These are phyloP conservation scores for Hippoglossus stenolepis DNA, from an alignment of 2,113 vertebrate species.

Conservation along the genomic window DNA sequence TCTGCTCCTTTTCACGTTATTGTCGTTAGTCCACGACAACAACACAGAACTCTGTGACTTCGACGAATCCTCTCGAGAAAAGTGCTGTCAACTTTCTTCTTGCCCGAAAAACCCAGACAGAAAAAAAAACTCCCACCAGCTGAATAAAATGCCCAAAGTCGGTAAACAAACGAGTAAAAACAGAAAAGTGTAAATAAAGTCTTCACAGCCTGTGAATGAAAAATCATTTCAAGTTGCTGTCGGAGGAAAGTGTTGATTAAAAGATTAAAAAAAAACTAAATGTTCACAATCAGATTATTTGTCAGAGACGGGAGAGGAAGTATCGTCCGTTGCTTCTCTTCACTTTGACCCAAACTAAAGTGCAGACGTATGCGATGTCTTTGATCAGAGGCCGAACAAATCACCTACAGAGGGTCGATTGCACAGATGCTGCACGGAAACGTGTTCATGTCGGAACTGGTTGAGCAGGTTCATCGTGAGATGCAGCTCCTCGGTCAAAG, in stretches of 20 bases:
- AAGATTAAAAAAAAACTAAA: too few relatives aligned
- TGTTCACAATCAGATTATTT: too few relatives aligned
- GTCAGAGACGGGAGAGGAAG: too few relatives aligned
- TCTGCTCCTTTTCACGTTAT: too few relatives aligned
- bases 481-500: constrained; percentile 39
- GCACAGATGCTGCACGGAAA: not conserved
- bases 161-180: constrained; percentile 20
- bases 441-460: constrained; percentile 16
- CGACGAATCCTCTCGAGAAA: constrained; percentile 1
- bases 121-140: not conserved
- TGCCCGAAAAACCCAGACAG: constrained; percentile 15
- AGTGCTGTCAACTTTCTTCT: constrained; percentile 31
- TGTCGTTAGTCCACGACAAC: too few relatives aligned
- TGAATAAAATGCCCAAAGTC: constrained; percentile 31
- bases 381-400: not conserved
- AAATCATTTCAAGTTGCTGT: too few relatives aligned
- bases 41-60: too few relatives aligned
- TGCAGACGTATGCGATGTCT: constrained; percentile 18
- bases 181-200: constrained; percentile 5
- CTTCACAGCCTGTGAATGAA: too few relatives aligned
- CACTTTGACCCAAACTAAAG: not conserved
- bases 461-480: constrained; percentile 18
- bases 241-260: too few relatives aligned
- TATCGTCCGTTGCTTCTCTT: not conserved
- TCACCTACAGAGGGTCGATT: not conserved